Evolutionary conservation across 2,888 invertebrate genomes (phyloP), one percentile per base, ranked within the genome.

Genomic region (Megalurothrips usitatus): DNA sequence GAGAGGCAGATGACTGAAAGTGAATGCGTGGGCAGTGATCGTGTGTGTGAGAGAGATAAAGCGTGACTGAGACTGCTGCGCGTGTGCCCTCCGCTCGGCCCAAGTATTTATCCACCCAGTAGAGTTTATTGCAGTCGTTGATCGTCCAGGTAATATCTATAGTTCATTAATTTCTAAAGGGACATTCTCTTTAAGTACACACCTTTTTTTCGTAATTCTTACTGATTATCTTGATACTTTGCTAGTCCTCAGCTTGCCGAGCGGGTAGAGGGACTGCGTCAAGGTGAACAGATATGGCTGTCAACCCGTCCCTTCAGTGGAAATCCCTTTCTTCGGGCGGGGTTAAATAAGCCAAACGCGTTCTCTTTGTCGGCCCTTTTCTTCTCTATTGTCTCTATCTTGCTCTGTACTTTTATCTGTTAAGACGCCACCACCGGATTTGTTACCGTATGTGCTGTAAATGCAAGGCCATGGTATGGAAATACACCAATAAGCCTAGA

Each of bases 321-420:
- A 58, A 58, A 4, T 43, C 34, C 34, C 34, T 43, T 43, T 6
- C 34, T 43, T 43, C 34, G 34, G 34, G 34, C 58, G n/a, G 58
- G 58, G 17, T n/a, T 58, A n/a, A 14, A 58, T 14, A 8, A 19
- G 17, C 14, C 58, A 11, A 58, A 58, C 6, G 58, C 58, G 58
- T 58, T 58, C 14, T 58, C 17, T 43, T 58, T 17, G 58, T 10
- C 68, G 26, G 68, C 68, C 68, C 68, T 75, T 75, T 75, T 75
- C 68, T 75, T 75, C 68, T 75, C 68, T 75, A 75, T 75, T 75
- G 68, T 75, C 68, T 75, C 68, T 75, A 75, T 26, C 68, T 75
- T 75, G 68, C 23, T 75, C 68, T 75, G 68, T 75, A 75, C 68
- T 75, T 75, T 75, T 4, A 75, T 75, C 58, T 58, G 58, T 58